phyloP scores from a whole-genome alignment of 1,140 invertebrate genomes.

The Bicyclus anynana region DNA sequence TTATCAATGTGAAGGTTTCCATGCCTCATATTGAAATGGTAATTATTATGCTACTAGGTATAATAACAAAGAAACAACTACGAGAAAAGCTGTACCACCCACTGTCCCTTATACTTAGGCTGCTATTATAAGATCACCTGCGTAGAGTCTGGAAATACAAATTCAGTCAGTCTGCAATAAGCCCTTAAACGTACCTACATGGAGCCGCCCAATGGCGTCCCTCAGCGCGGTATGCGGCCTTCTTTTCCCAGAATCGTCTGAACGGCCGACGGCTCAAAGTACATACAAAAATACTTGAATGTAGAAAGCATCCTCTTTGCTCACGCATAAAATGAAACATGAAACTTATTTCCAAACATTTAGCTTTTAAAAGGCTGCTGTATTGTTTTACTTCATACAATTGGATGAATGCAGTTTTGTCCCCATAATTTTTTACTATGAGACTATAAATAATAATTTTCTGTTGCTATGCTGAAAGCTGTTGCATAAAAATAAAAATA shows the following conservation, averaged over 20 bases:
- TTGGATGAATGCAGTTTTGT: neutral
- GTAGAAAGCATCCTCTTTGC: constrained; percentile 18
- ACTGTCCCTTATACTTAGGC: no score
- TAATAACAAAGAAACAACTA: no score
- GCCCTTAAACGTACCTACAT: constrained; percentile 31
- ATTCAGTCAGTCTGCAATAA: no score
- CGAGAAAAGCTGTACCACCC: no score
- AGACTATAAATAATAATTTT: no score
- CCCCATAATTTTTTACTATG: neutral
- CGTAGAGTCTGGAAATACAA: no score
- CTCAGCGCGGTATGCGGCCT: constrained; percentile 63
- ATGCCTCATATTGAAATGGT: no score
- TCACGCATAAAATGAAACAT: constrained; percentile 22
- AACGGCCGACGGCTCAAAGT: constrained; percentile 31
- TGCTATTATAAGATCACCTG: no score
- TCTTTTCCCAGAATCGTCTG: constrained; percentile 67
- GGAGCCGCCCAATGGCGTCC: constrained; percentile 44
- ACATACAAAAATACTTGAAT: constrained; percentile 26
- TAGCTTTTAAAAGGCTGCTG: constrained; percentile 11
- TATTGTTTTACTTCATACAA: neutral
- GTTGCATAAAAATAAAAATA: no score
- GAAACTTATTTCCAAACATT: constrained; percentile 20
- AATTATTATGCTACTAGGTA: no score
- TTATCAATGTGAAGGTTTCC: no score
- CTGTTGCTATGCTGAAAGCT: no score